A percentile compares a stretch with the other conserved stretches of the same genome.
phyloP scores from a whole-genome alignment of 2,888 invertebrate species.

The Erannis defoliaria region DNA sequence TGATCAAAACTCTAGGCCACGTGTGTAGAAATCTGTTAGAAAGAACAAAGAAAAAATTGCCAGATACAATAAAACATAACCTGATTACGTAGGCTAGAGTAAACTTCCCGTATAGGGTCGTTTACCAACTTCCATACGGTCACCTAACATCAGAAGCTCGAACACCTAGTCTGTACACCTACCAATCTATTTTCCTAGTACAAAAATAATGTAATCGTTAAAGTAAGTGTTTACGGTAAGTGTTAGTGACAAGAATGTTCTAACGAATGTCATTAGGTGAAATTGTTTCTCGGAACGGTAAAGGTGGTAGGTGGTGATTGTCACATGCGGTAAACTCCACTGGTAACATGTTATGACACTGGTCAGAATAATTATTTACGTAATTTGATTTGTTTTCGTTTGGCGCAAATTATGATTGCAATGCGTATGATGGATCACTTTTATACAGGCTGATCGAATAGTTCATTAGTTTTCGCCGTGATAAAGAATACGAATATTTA shows the following conservation, averaged over 20 bases:
- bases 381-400: conserved; percentile 12
- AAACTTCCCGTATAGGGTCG: too few species aligned
- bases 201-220: conserved; percentile 22
- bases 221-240: conserved; percentile 17
- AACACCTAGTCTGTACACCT: too few species aligned
- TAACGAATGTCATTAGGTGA: conserved; percentile 53
- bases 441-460: not conserved
- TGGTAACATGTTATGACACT: conserved; percentile 30
- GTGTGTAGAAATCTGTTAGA: too few species aligned
- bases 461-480: not conserved
- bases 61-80: too few species aligned
- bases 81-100: too few species aligned
- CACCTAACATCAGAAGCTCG: too few species aligned
- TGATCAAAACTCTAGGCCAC: too few species aligned
- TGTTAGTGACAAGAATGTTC: conserved; percentile 25
- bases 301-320: conserved; percentile 44
- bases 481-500: too few species aligned
- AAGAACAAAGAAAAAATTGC: too few species aligned
- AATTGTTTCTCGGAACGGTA: conserved; percentile 59
- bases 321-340: conserved; percentile 21
- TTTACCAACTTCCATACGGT: too few species aligned
- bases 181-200: not conserved
- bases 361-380: conserved; percentile 17
- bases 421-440: not conserved
- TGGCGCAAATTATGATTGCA: conserved; percentile 3